Percentiles rank a stretch among this genome's conserved stretches.
Conservation (phyloP, 2,888 invertebrate species). For the Polia nebulosa region DNA sequence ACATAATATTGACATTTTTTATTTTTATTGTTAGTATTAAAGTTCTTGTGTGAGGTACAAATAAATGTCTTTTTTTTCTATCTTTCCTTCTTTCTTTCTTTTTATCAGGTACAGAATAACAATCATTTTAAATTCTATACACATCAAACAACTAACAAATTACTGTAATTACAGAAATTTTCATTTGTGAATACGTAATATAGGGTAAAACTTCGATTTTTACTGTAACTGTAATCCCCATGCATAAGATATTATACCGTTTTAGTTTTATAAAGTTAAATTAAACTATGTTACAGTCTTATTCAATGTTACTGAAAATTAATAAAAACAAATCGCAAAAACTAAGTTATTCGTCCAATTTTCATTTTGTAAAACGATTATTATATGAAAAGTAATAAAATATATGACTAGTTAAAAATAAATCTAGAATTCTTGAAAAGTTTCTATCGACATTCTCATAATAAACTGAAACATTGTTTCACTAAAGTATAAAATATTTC, state of each 20-base stretch:
- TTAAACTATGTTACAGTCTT: neutral
- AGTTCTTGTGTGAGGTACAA: too few species aligned
- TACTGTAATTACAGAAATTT: too few species aligned
- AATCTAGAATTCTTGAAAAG: neutral
- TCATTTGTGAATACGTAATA: neutral
- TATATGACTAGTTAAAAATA: neutral
- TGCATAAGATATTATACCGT: constrained; percentile 3
- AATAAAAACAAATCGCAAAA: too few species aligned
- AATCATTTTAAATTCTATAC: neutral
- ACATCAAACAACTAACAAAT: neutral
- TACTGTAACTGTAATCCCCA: constrained; percentile 1
- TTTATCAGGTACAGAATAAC: too few species aligned
- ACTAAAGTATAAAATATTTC: constrained; percentile 10
- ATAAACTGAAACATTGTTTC: neutral
- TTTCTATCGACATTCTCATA: neutral
- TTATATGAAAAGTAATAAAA: neutral
- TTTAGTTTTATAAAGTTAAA: too few species aligned
- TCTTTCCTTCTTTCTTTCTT: too few species aligned
- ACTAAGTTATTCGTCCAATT: too few species aligned
- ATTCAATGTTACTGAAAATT: too few species aligned
- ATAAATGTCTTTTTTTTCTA: too few species aligned
- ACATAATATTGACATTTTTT: too few species aligned
- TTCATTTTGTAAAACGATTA: neutral
- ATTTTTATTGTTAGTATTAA: too few species aligned
- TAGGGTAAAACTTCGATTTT: neutral